Conservation (phyloP, 2,888 invertebrate genomes). For the Lycophotia porphyrea region DNA sequence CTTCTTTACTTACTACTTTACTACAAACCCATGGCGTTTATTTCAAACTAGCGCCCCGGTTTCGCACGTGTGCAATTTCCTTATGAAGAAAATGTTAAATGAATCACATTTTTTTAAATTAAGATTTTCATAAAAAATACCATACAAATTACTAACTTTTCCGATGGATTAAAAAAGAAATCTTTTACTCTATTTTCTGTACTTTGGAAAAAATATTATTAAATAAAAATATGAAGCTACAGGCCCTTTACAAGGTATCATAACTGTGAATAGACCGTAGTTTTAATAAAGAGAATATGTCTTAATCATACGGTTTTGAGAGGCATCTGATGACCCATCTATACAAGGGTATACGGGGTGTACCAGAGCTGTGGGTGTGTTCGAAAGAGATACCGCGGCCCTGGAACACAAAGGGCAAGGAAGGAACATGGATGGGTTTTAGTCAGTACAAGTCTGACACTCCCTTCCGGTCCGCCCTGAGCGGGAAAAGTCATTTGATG, state of each 20-base stretch:
- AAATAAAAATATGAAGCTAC: background rate
- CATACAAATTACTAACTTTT: background rate
- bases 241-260: background rate
- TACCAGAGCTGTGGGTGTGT: no score
- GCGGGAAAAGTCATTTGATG: no score
- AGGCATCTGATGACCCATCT: background rate
- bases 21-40: background rate
- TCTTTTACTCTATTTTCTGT: background rate
- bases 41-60: background rate
- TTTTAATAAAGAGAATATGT: background rate
- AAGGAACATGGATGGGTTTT: no score
- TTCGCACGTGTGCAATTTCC: background rate
- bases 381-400: no score
- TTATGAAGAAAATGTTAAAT: background rate
- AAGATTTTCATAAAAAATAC: background rate
- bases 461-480: no score
- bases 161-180: background rate
- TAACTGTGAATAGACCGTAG: background rate
- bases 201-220: background rate
- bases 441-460: no score
- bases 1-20: no score
- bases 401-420: no score
- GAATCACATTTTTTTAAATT: no score
- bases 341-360: background rate
- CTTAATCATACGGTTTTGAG: background rate